Base-by-base conservation (phyloP, 2,888 invertebrate species). In the Xanthia togata region DNA sequence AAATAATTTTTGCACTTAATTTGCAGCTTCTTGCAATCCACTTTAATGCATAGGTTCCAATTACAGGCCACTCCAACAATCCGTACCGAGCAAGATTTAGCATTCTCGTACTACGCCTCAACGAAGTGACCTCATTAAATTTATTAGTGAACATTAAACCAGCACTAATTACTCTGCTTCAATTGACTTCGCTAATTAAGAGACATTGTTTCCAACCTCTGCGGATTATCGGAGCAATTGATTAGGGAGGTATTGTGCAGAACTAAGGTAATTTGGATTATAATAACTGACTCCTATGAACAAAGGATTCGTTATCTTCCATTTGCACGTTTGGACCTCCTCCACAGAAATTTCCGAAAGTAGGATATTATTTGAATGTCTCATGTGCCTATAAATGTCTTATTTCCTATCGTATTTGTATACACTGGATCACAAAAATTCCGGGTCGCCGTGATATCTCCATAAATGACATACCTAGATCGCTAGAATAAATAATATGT, bases 111-210 rank as follows among this genome's bases (percentile, higher is more conserved):
- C 35, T 41, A 38, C n/a, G 9, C 69, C n/a, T 20, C 26, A 63
- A 47, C 64, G 35, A 60, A 81, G 41, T 31, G 26, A 71, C 55
- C 83, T 81, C 64, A 65, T 83, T 81, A 73, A 72, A 55, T 57
- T 83, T 35, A 64, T 79, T 83, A 73, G 53, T 59, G 50, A 59
- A 60, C 60, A 65, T 73, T 64, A 83, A 60, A 44, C 44, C 55
- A 44, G 14, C 69, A 3, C 57, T 83, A 83, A 83, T 81, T 69
- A 73, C 60, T 73, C 1, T n/a, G 9, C 50, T 12, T 35, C 64
- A 65, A 83, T 79, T 74, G 60, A 70, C 73, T 57, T 70, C 64
- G 26, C 69, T 83, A 79, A 81, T 81, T 82, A 70, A 59, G 62
- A 83, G 57, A 55, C 50, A 50, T 23, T 53, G 73, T 57, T 67